Evolutionary conservation across 2,797 vertebrate species (phyloP), one percentile per base, ranked within the genome.

Genomic region (Pseudochromis fuscus): DNA sequence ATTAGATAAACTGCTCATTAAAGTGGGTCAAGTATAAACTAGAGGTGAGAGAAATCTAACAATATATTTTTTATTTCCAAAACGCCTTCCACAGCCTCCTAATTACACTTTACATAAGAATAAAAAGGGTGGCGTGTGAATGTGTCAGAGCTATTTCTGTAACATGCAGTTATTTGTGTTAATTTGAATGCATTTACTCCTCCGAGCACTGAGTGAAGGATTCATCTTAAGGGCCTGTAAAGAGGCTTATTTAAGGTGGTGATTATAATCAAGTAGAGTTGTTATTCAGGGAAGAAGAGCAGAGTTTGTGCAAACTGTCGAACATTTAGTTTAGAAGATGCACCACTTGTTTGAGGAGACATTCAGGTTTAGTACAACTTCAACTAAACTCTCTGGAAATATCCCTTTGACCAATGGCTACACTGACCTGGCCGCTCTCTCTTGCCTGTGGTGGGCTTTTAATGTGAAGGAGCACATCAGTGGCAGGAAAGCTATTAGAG

Each of bases 121-220:
- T n/a, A 12, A 24, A 75, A 61, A 50, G 31, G 21, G 25, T 59
- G 27, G 38, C 10, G 7, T 38, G 35, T 45, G 24, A 61, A 63
- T 5, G 53, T 24, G 37, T 30, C 7, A 3, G 45, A 60, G 57
- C 28, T 5, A 3, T 59, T 72, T 62, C 44, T 30, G 57, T 24
- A 55, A 16, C 9, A 53, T 66, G 51, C 55, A 83, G 28, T 58
- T 60, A 53, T 68, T 60, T 52, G 51, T 58, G 70, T 60, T 38
- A 60, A 69, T 67, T 53, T 48, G 13, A 57, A 38, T 44, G 15
- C 7, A 38, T 75, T 80, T 30, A 44, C 50, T 33, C 31, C 65
- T 62, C 50, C 5, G 2, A 62, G 46, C 18, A 3, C 25, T 15
- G 16, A 63, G 27, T 35, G 33, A 48, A 30, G 33, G 57, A 10